Percentiles rank a stretch among this genome's conserved stretches.
Conservation (phyloP, 1,140 invertebrate species). For the Drosophila nasuta region DNA sequence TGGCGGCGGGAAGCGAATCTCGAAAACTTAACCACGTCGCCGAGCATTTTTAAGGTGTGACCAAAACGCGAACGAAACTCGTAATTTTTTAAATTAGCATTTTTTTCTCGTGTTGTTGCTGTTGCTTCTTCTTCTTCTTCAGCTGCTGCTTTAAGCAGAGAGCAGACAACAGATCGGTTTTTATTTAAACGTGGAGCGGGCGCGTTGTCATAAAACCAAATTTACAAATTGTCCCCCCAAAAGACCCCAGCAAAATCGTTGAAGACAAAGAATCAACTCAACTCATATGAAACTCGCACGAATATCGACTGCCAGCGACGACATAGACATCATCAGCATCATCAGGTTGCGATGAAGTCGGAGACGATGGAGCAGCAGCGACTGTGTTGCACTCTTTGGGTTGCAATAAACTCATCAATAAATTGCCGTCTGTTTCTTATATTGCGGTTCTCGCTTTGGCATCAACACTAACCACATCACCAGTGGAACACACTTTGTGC, state of each 20-base stretch:
- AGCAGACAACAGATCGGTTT: slow-evolving; percentile 11
- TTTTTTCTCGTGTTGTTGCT: slow-evolving; percentile 36
- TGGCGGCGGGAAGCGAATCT: slow-evolving; percentile 1
- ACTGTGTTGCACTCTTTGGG: slow-evolving; percentile 39
- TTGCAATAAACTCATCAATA: slow-evolving; percentile 85
- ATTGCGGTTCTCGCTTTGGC: slow-evolving; percentile 53
- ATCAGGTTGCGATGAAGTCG: slow-evolving; percentile 17
- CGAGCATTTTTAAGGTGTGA: slow-evolving; percentile 81
- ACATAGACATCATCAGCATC: slow-evolving; percentile 78
- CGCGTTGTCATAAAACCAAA: slow-evolving; percentile 80
- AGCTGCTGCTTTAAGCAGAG: neutral
- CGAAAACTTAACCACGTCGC: slow-evolving; percentile 34
- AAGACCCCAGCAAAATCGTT: slow-evolving; percentile 8
- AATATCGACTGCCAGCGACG: slow-evolving; percentile 39
- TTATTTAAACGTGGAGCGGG: slow-evolving; percentile 54
- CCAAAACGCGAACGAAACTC: slow-evolving; percentile 82
- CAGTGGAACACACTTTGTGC: slow-evolving; percentile 5
- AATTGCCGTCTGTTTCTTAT: slow-evolving; percentile 77
- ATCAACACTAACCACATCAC: slow-evolving; percentile 20
- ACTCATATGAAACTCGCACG: slow-evolving; percentile 54
- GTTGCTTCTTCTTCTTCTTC: neutral
- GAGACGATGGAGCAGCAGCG: neutral
- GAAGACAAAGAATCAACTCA: slow-evolving; percentile 74
- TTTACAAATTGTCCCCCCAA: slow-evolving; percentile 79
- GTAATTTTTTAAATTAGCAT: slow-evolving; percentile 84